Base-by-base conservation (phyloP, 2,113 vertebrate genomes). In the Limnothrissa miodon region DNA sequence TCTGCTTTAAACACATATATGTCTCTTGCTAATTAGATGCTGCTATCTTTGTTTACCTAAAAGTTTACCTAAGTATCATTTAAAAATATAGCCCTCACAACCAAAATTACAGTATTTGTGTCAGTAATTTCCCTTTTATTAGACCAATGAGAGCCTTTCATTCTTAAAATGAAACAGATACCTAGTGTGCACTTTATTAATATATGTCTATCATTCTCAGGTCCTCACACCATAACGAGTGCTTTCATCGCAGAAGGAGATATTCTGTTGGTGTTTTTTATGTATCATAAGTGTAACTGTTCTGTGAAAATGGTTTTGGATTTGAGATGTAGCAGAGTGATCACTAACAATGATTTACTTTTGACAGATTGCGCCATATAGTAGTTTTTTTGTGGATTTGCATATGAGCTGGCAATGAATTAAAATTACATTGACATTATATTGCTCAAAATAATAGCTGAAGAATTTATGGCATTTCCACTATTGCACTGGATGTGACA, bases 31-130 rank as follows among this genome's bases (percentile, higher is more conserved):
- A 74, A 74, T 36, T 74, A 74, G 66, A 74, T 74, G 66, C 66
- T 74, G 66, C 66, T 74, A 74, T 74, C 66, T 33, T 29, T 74
- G 66, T 74, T 74, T 74, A 29, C 66, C 33, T 74, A 74, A 33
- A 74, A 3, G 66, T 15, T 74, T 36, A 74, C 15, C 66, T 13
- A 74, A 74, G 36, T 39, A 15, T 17, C 36, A 74, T 74, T 74
- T 29, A 74, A 36, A 36, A 74, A 33, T 74, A 36, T 74, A 74
- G 4, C 29, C 66, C 29, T 39, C 33, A 23, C 66, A 36, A 74
- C 29, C 11, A 15, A 74, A 33, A 74, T 33, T 74, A 15, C 33
- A 74, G 66, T 29, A 36, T 74, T 74, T 66, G 19, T 21, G 51
- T 74, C 66, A 74, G 36, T 36, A 15, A 5, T 15, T 74, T 29